phyloP scores from a whole-genome alignment of 2,113 vertebrate genomes.

The Tyrannus savana region DNA sequence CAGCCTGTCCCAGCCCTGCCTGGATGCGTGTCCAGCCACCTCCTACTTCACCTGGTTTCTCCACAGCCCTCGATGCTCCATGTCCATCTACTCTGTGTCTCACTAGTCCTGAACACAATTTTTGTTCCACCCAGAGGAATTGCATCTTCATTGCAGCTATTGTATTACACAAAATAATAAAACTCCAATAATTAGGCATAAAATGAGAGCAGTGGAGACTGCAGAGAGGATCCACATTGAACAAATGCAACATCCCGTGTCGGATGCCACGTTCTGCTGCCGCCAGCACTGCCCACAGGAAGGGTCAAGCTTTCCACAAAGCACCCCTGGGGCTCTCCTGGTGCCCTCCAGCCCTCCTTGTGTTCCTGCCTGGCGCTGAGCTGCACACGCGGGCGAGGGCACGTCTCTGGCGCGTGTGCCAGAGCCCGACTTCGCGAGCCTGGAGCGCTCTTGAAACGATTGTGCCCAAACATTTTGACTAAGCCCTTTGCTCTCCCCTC shows the following conservation, averaged over 20 bases:
- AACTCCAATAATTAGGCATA: neutral
- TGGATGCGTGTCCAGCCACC: neutral
- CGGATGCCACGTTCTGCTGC: neutral
- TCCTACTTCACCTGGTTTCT: neutral
- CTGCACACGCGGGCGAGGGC: fast-evolving
- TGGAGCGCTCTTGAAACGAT: neutral
- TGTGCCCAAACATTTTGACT: neutral
- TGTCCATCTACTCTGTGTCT: neutral
- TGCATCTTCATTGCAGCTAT: neutral
- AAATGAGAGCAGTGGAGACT: neutral
- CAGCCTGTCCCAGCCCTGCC: neutral
- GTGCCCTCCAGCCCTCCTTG: neutral
- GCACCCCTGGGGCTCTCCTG: neutral
- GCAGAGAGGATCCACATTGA: neutral
- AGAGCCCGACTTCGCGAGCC: neutral
- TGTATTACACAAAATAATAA: neutral
- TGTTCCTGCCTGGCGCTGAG: neutral
- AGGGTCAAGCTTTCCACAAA: neutral
- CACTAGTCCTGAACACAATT: neutral
- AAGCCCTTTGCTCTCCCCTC: conserved; percentile 1
- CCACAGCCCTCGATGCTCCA: neutral
- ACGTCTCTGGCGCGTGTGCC: neutral
- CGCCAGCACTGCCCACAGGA: neutral
- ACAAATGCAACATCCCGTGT: fast-evolving
- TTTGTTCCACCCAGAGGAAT: neutral